Percentiles rank a stretch among this genome's conserved stretches.
Conservation (phyloP, 2,797 vertebrate species). For the Sarcoramphus papa region DNA sequence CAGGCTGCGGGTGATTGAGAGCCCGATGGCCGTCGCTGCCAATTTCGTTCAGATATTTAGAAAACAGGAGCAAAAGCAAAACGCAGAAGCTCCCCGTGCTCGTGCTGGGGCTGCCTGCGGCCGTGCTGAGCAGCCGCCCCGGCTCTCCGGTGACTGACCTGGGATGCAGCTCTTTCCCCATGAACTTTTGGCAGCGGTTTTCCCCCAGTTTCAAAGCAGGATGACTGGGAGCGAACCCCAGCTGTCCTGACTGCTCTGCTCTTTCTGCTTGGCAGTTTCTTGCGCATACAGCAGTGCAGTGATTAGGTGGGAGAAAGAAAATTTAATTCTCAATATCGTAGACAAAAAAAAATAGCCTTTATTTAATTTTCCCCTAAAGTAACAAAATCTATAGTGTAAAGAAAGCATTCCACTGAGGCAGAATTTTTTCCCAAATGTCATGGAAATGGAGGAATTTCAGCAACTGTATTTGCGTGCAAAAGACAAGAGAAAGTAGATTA, state of each 20-base stretch:
- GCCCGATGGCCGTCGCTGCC: rapidly evolving
- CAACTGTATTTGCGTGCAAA: conserved; percentile 4
- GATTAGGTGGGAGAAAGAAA: neutral
- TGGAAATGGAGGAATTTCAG: neutral
- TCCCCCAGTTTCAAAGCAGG: neutral
- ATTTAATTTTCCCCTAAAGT: neutral
- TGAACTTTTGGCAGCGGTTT: neutral
- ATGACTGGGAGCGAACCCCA: neutral
- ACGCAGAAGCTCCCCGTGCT: neutral
- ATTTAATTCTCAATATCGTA: neutral
- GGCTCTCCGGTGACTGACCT: rapidly evolving
- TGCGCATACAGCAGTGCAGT: neutral
- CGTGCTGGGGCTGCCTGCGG: neutral
- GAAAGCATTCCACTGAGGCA: neutral
- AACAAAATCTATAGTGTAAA: neutral
- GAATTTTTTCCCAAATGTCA: neutral
- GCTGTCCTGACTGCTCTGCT: neutral
- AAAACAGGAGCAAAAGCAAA: neutral
- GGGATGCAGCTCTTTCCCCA: neutral
- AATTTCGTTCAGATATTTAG: rapidly evolving
- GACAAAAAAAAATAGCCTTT: neutral
- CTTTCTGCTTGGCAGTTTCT: neutral
- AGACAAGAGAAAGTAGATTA: conserved; percentile 54
- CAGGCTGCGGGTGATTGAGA: rapidly evolving
- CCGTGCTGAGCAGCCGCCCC: neutral